Base-by-base conservation (phyloP, 2,797 vertebrate species). In the Miichthys miiuy region DNA sequence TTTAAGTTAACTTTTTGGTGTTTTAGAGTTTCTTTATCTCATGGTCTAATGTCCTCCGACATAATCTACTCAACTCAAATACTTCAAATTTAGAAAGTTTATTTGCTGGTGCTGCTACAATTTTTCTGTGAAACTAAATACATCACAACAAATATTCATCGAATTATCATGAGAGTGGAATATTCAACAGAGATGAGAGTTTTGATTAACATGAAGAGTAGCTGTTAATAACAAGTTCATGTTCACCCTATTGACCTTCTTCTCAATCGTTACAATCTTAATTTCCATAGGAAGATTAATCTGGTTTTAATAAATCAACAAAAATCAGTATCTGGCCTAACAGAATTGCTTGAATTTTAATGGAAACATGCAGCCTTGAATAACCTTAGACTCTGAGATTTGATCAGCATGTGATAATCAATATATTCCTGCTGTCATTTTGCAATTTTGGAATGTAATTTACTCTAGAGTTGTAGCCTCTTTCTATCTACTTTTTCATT, bases 401-500 rank as follows among this genome's bases (percentile, higher is more conserved):
- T 55, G 30, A 75, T 77, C 50, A 68, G 62, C 34, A 44, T 44
- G 38, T 71, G 54, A 75, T 75, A 21, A 77, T 75, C 63, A 55
- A 38, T 66, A 56, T 52, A 55, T 42, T 47, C n/a, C 23, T 41
- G 48, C 44, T 61, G 52, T 41, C 25, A 52, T 50, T 60, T 55
- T 63, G 17, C 5, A 47, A 61, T 54, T 38, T 38, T 38, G 34
- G 58, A 75, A 34, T 70, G 42, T 69, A 20, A 69, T 72, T 58
- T 75, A n/a, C 64, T 72, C 41, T 16, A 21, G 2, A 21, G 10
- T 13, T 72, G 52, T 47, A 34, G 41, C 25, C 17, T 41, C 51
- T 50, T 71, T 72, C 55, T 4, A 16, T 67, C 44, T 17, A 14
- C 18, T 30, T 51, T 51, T 64, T 25, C 21, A 52, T 60, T 65